Evolutionary conservation across 2,888 invertebrate genomes (phyloP).

Genomic region (Sisyra terminalis): DNA sequence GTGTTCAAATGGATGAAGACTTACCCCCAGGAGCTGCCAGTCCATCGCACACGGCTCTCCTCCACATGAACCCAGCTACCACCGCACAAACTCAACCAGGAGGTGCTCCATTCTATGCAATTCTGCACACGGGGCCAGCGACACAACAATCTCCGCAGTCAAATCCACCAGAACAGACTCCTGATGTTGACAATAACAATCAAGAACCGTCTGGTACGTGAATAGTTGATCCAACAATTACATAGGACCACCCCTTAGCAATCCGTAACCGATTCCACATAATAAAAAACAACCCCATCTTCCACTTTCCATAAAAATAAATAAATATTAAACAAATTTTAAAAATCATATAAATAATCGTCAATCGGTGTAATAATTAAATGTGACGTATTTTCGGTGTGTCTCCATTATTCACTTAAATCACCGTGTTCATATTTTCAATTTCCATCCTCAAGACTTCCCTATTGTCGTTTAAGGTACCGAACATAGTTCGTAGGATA

Average conservation of each 20-base stretch:
- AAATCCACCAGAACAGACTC: background rate
- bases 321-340: background rate
- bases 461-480: too few relatives aligned
- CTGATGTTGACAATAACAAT: background rate
- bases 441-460: too few relatives aligned
- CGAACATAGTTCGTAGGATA: too few relatives aligned
- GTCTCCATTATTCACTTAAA: too few relatives aligned
- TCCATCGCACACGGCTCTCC: slow-evolving; percentile 8
- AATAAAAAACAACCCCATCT: background rate
- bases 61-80: slow-evolving; percentile 3
- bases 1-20: slow-evolving; percentile 49
- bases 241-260: background rate
- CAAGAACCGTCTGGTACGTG: slow-evolving; percentile 3
- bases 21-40: slow-evolving; percentile 15
- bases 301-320: background rate
- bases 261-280: background rate
- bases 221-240: background rate
- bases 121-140: slow-evolving; percentile 21
- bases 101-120: slow-evolving; percentile 24
- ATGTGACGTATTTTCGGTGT: background rate
- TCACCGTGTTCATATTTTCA: too few relatives aligned
- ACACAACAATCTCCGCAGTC: slow-evolving; percentile 12
- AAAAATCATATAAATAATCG: background rate
- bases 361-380: background rate
- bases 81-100: slow-evolving; percentile 8